Percentiles rank a stretch among this genome's conserved stretches.
Evolutionary conservation across 2,797 vertebrate genomes (phyloP).

Genomic region (Otolemur crassicaudatus): DNA sequence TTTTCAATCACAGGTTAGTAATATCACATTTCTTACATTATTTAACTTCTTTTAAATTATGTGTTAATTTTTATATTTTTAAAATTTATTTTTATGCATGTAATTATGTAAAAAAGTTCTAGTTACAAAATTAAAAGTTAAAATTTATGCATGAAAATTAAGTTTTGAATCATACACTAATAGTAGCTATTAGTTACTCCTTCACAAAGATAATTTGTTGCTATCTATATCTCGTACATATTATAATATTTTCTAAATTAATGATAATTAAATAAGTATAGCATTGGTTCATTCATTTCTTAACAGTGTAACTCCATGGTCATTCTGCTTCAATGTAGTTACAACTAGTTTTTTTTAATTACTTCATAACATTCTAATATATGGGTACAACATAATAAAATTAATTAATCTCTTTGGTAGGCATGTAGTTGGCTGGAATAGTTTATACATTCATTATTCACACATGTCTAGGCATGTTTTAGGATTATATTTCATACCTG

Average conservation of each 20-base stretch:
- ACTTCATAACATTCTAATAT: background rate
- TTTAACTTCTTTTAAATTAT: background rate
- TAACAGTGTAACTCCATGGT: background rate
- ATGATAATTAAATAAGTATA: background rate
- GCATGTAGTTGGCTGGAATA: background rate
- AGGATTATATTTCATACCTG: background rate
- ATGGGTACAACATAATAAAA: background rate
- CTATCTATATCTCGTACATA: background rate
- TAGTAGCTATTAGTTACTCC: background rate
- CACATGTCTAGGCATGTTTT: background rate
- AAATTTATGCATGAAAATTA: background rate
- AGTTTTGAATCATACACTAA: background rate
- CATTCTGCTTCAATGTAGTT: background rate
- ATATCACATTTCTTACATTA: background rate
- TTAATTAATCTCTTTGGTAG: background rate
- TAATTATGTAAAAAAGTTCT: background rate
- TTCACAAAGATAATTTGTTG: background rate
- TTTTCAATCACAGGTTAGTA: background rate
- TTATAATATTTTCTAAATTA: background rate
- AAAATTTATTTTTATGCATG: background rate
- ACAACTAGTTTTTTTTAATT: background rate
- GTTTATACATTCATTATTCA: background rate
- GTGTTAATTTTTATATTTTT: background rate
- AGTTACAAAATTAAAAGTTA: background rate
- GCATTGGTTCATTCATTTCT: background rate